phyloP scores from a whole-genome alignment of 2,888 invertebrate species.

The Pollenia labialis region DNA sequence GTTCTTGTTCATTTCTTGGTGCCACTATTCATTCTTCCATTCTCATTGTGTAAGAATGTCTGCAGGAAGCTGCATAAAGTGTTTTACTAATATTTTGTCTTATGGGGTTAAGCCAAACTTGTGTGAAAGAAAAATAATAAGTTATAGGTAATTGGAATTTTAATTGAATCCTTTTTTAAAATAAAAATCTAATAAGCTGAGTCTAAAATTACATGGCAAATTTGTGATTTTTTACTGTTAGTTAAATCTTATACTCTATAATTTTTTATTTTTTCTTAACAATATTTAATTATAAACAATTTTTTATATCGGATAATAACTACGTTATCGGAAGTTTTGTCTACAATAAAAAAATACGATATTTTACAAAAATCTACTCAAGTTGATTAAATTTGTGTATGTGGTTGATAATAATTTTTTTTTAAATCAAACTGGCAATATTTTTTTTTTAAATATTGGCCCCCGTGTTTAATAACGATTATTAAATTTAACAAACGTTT shows the following conservation, averaged over 20 bases:
- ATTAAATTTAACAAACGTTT: too few species aligned
- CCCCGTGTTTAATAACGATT: too few species aligned
- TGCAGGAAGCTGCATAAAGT: constrained; percentile 62
- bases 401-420: too few species aligned
- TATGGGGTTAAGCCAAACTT: constrained; percentile 51
- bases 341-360: too few species aligned
- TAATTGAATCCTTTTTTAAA: constrained; percentile 63
- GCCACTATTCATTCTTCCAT: constrained; percentile 12
- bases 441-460: too few species aligned
- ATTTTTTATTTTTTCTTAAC: neutral
- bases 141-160: constrained; percentile 59
- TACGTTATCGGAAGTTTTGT: too few species aligned
- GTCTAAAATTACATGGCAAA: neutral
- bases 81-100: constrained; percentile 36
- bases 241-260: neutral
- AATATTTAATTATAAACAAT: neutral
- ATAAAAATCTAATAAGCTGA: constrained; percentile 37
- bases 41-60: constrained; percentile 8
- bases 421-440: too few species aligned
- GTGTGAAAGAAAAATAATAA: constrained; percentile 30
- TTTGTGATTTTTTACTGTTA: neutral
- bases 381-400: too few species aligned
- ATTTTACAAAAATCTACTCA: too few species aligned
- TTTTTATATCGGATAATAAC: too few species aligned
- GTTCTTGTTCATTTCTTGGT: constrained; percentile 40